These are phyloP conservation scores for Spheniscus humboldti DNA, from an alignment of 2,797 vertebrate genomes.

Conservation along the genomic window DNA sequence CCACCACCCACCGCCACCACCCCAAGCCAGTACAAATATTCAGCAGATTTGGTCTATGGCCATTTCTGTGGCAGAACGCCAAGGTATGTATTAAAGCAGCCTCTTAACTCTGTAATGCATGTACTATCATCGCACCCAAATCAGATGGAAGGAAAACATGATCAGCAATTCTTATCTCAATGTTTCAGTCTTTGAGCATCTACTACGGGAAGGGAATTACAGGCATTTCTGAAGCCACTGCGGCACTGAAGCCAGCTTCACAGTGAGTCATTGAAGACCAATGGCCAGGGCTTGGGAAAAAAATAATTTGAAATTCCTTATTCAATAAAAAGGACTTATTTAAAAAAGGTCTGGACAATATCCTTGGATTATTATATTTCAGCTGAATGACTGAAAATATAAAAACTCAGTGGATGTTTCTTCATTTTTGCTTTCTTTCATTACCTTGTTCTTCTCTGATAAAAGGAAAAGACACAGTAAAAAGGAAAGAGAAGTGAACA, in stretches of 20 bases:
- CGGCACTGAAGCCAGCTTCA: not conserved
- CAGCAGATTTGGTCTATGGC: not conserved
- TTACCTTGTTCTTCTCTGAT: not conserved
- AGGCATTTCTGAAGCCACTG: not conserved
- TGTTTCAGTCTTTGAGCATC: not conserved
- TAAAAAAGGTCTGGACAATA: not conserved
- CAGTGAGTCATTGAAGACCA: not conserved
- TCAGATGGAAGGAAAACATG: not conserved
- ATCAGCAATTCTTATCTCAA: not conserved
- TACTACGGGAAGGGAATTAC: not conserved
- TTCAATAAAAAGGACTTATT: not conserved
- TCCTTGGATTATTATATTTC: not conserved
- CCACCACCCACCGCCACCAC: not conserved
- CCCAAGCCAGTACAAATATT: not conserved
- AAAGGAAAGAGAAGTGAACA: not conserved
- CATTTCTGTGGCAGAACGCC: not conserved
- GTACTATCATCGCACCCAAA: not conserved
- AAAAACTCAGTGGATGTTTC: not conserved
- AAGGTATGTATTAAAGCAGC: not conserved
- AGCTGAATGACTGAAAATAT: not conserved
- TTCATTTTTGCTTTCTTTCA: not conserved
- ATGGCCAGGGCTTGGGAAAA: not conserved
- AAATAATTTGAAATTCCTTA: not conserved
- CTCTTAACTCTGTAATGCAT: not conserved
- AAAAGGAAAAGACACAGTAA: not conserved